Evolutionary conservation across 1,140 invertebrate species (phyloP), one percentile per base, ranked within the genome.

Genomic region (Drosophila ananassae): DNA sequence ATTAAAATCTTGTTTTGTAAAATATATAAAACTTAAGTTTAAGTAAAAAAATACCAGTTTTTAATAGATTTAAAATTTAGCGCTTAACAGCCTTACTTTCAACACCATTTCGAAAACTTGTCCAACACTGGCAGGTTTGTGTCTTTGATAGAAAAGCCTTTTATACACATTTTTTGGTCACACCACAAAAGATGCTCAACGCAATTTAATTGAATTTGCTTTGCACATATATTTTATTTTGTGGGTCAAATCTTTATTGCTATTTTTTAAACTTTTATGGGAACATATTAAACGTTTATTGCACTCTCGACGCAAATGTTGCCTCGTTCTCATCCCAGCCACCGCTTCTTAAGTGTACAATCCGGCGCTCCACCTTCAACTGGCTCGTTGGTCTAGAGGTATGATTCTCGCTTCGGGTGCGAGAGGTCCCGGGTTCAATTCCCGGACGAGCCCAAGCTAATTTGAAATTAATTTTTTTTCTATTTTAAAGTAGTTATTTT

Each of bases 401-500:
- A 87, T 87, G 83, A 87, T 87, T 87, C 83, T 87, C 82, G 95
- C 95, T 95, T 95, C 94, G 95, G 95, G 95, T 96, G 95, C 95
- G 95, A 95, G 95, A 95, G 95, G 95, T 95, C 95, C 95, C 95
- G 95, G 95, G 95, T 95, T 95, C 95, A 95, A 96, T 95, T 95
- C 94, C 95, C 95, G 94, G 94, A 95, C 94, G 95, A 95, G 95
- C 95, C 95, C 95, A 90, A 79, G 60, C 48, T 58, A 47, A 21
- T 62, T 48, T 24, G 25, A 52, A 55, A 39, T 22, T 50, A 47
- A 59, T 47, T 78, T 76, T 66, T 54, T 44, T 6, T 9, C 39
- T 50, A 25, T 25, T 22, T 48, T 8, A 47, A 28, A 22, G 44
- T 48, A 2, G 47, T 39, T 50, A 9, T 73, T 66, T 62, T 47